A percentile compares a stretch with the other conserved stretches of the same genome.
Evolutionary conservation across 1,140 invertebrate species (phyloP).

Genomic region (Rhopalosiphum padi): DNA sequence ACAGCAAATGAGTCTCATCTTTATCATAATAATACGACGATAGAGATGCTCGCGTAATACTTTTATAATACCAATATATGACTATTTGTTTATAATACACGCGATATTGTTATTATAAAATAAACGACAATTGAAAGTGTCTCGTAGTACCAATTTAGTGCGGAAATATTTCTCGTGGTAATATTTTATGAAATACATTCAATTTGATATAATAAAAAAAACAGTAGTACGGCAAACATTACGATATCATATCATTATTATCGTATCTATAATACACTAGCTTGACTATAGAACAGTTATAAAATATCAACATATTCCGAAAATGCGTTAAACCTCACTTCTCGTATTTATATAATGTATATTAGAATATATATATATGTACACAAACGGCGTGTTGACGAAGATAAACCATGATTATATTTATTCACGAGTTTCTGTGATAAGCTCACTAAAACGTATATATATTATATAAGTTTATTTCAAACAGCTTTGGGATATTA

Average conservation of each 20-base stretch:
- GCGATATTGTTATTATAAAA: too few relatives aligned
- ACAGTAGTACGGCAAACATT: neutral
- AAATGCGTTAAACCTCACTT: neutral
- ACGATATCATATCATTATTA: neutral
- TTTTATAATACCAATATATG: too few relatives aligned
- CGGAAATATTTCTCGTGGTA: too few relatives aligned
- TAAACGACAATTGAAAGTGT: too few relatives aligned
- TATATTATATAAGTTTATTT: neutral
- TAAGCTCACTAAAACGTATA: neutral
- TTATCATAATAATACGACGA: neutral
- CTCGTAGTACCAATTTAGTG: too few relatives aligned
- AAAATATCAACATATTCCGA: neutral
- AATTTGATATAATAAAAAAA: neutral
- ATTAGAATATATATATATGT: neutral
- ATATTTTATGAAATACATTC: too few relatives aligned
- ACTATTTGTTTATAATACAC: too few relatives aligned
- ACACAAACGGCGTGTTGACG: neutral
- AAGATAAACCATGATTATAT: neutral
- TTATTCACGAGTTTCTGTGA: constrained; percentile 4
- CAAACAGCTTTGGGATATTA: neutral
- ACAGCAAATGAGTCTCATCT: neutral
- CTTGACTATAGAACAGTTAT: neutral
- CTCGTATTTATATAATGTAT: neutral
- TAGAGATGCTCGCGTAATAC: neutral
- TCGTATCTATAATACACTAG: neutral